Conservation (phyloP, 2,797 vertebrate genomes). For the Melanotaenia boesemani region DNA sequence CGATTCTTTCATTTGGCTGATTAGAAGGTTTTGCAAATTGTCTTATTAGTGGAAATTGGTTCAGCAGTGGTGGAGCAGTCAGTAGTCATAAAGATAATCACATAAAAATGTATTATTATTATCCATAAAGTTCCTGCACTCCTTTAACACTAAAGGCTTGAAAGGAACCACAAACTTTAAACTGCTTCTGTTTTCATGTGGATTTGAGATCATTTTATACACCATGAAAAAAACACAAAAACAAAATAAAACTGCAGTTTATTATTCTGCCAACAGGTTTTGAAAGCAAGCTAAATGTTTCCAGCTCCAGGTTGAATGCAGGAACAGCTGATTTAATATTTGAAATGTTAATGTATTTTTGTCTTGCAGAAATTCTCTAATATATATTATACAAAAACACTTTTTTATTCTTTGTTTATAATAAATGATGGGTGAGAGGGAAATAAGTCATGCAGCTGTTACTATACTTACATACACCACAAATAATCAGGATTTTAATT, state of each 20-base stretch:
- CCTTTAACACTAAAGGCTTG: background rate
- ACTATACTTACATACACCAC: background rate
- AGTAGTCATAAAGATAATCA: background rate
- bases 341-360: too few species aligned
- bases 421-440: background rate
- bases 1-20: slow-evolving; percentile 1
- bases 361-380: too few species aligned
- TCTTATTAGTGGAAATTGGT: background rate
- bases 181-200: too few species aligned
- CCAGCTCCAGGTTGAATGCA: too few species aligned
- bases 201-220: too few species aligned
- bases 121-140: background rate
- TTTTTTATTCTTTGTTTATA: background rate
- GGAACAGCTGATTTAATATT: too few species aligned
- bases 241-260: too few species aligned
- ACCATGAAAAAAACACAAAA: too few species aligned
- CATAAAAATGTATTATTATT: background rate
- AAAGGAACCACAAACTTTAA: too few species aligned
- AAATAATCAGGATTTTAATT: background rate
- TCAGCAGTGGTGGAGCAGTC: background rate
- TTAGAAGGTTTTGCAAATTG: background rate
- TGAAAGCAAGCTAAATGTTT: too few species aligned
- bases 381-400: background rate
- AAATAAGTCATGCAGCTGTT: background rate
- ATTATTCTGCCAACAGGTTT: too few species aligned